phyloP scores from a whole-genome alignment of 2,113 vertebrate species.

The Rhinogobius similis region DNA sequence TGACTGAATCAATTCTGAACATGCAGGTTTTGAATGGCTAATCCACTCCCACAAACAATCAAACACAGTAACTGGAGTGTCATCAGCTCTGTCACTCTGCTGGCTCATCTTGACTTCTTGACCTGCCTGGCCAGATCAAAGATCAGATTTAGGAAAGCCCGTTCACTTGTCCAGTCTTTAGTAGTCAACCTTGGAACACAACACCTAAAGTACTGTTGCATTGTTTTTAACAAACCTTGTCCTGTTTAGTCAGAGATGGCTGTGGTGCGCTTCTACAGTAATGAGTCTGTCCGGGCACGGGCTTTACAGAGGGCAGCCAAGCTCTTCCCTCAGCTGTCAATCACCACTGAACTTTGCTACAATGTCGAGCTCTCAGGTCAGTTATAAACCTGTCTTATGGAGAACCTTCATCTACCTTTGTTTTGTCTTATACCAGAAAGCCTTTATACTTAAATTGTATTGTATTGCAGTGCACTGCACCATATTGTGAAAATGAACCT shows the following conservation, averaged over 20 bases:
- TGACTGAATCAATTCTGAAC: neutral
- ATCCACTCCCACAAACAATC: no score
- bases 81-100: no score
- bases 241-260: slow-evolving; percentile 64
- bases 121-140: slow-evolving; percentile 8
- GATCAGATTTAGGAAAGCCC: slow-evolving; percentile 6
- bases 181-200: neutral
- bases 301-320: slow-evolving; percentile 63
- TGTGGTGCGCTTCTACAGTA: slow-evolving; percentile 81
- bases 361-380: slow-evolving; percentile 87
- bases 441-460: neutral
- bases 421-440: neutral
- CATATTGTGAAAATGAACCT: no score
- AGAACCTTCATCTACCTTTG: no score
- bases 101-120: neutral
- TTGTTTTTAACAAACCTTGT: neutral
- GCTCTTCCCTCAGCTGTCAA: slow-evolving; percentile 68
- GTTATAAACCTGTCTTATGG: slow-evolving; percentile 24
- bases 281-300: slow-evolving; percentile 61
- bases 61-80: no score
- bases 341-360: slow-evolving; percentile 84
- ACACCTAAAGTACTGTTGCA: neutral
- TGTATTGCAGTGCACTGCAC: no score
- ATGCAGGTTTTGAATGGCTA: no score
- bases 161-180: no score